Conservation (phyloP, 2,797 vertebrate genomes). For the Carduelis carduelis region DNA sequence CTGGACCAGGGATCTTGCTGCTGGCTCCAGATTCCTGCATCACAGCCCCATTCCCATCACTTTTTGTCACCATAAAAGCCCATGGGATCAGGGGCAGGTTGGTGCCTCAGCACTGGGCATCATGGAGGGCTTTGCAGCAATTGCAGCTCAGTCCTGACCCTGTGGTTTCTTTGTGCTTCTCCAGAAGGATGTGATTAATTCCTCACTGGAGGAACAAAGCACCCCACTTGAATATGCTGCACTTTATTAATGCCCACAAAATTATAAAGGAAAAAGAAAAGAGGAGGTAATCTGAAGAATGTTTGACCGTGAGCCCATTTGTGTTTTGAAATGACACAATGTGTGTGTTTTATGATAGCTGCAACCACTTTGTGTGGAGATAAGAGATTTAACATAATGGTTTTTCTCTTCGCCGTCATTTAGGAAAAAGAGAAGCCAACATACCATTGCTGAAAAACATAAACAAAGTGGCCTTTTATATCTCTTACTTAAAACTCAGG, state of each 20-base stretch:
- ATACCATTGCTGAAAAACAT: slow-evolving; percentile 46
- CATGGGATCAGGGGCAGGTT: neutral
- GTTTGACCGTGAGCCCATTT: neutral
- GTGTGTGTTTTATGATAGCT: slow-evolving; percentile 59
- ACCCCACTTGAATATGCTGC: neutral
- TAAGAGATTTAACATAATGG: slow-evolving; percentile 47
- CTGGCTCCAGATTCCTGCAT: neutral
- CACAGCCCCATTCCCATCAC: neutral
- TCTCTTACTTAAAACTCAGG: neutral
- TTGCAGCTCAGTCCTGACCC: neutral
- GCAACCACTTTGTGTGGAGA: slow-evolving; percentile 30
- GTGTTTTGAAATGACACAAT: slow-evolving; percentile 62
- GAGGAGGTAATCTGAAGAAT: slow-evolving; percentile 50
- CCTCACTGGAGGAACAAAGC: neutral
- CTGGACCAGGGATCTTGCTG: neutral
- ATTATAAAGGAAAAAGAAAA: neutral
- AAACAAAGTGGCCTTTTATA: slow-evolving; percentile 45
- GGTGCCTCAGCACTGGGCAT: neutral
- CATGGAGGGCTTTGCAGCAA: neutral
- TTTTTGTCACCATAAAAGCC: neutral
- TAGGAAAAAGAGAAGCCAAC: slow-evolving; percentile 22
- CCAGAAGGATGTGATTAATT: neutral
- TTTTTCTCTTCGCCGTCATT: neutral
- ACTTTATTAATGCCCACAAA: neutral
- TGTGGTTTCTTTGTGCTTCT: neutral